Conservation (phyloP, 2,888 invertebrate genomes). For the Mechanitis mazaeus region DNA sequence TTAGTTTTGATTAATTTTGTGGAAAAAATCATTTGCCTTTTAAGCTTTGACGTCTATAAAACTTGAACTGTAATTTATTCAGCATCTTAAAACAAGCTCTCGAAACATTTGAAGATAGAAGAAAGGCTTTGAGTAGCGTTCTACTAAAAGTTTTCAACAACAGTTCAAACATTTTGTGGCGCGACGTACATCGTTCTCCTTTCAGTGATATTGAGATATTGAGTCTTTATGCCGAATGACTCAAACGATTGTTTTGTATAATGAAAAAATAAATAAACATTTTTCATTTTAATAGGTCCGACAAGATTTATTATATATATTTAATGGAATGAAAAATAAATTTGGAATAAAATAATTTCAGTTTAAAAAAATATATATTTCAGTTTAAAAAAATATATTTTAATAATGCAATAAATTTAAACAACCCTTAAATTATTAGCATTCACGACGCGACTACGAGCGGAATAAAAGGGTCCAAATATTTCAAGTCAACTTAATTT, state of each 20-base stretch:
- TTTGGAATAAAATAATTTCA: slow-evolving; percentile 29
- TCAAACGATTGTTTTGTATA: slow-evolving; percentile 45
- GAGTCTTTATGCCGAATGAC: slow-evolving; percentile 43
- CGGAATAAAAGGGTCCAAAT: slow-evolving; percentile 68
- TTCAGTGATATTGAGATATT: slow-evolving; percentile 43
- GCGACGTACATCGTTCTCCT: slow-evolving; percentile 67
- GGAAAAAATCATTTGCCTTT: too few species aligned
- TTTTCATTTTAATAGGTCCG: too few species aligned
- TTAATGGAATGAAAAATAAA: not conserved
- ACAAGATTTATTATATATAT: too few species aligned
- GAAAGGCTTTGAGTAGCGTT: slow-evolving; percentile 58
- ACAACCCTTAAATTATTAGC: slow-evolving; percentile 69
- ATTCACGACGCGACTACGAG: slow-evolving; percentile 66
- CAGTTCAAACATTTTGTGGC: slow-evolving; percentile 72
- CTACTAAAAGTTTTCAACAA: slow-evolving; percentile 72
- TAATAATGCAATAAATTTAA: slow-evolving; percentile 72
- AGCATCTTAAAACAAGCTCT: slow-evolving; percentile 56
- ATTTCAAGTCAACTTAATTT: slow-evolving; percentile 66
- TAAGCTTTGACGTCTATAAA: slow-evolving; percentile 7
- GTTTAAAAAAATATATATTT: slow-evolving; percentile 50
- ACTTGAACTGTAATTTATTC: slow-evolving; percentile 50
- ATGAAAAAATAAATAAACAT: slow-evolving; percentile 5
- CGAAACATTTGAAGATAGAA: slow-evolving; percentile 38
- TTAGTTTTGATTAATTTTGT: too few species aligned
- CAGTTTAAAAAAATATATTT: slow-evolving; percentile 57